phyloP scores from a whole-genome alignment of 2,113 vertebrate genomes.

The Lepus europaeus region DNA sequence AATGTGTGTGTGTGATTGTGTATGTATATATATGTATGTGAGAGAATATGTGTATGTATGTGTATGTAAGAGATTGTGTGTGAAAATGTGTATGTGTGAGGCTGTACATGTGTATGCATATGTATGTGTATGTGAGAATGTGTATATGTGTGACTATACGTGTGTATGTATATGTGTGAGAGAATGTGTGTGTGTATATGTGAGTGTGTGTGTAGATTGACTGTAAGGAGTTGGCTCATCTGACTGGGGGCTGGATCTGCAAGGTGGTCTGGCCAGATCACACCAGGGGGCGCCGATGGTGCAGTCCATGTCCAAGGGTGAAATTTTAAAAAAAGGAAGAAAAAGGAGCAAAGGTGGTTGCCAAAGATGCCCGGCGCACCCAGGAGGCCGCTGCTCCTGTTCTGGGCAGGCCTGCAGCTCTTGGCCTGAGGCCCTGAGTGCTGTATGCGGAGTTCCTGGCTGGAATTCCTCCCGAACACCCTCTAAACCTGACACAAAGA shows the following conservation, averaged over 20 bases:
- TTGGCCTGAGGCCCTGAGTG: background rate
- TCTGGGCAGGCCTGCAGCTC: background rate
- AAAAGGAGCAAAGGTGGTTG: no score
- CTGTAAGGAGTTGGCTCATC: background rate
- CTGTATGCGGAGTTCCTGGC: background rate
- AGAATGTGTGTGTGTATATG: no score
- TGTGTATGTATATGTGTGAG: background rate
- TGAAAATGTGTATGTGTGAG: no score
- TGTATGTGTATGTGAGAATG: background rate
- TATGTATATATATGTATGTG: no score
- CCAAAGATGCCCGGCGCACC: background rate
- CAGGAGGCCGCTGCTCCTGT: background rate
- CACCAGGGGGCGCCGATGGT: background rate
- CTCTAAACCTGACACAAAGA: background rate
- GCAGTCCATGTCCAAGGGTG: background rate
- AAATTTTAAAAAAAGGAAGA: no score
- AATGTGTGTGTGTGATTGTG: no score
- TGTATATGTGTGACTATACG: background rate
- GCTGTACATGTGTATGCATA: background rate
- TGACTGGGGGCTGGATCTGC: background rate
- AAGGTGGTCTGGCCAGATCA: background rate
- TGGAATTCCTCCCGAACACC: background rate
- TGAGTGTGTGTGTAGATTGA: background rate
- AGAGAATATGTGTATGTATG: no score
- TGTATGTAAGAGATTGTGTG: no score